Percentiles rank a stretch among this genome's conserved stretches.
phyloP scores from a whole-genome alignment of 2,888 invertebrate species.

The Drosophila falleni region DNA sequence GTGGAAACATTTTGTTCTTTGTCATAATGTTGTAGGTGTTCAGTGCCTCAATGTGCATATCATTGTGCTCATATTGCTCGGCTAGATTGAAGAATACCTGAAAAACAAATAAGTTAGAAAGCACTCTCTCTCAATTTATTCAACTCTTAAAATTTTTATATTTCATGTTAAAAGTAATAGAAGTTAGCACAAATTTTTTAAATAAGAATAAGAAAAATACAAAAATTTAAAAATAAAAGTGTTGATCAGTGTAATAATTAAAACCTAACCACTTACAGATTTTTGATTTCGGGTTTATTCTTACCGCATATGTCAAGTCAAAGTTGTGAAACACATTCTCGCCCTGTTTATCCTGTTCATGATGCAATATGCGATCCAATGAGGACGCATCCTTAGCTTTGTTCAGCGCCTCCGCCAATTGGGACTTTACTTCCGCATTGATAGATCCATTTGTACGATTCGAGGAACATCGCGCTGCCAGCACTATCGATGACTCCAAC shows the following conservation, averaged over 20 bases:
- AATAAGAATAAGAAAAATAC: too few species aligned
- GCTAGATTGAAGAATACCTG: conserved; percentile 98
- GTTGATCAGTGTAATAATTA: too few species aligned
- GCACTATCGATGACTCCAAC: conserved; percentile 94
- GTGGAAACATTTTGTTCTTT: conserved; percentile 96
- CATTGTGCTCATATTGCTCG: conserved; percentile 96
- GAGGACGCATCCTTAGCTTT: conserved; percentile 99
- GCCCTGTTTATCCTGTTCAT: conserved; percentile 96
- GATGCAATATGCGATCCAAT: conserved; percentile 94
- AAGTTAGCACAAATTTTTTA: neutral
- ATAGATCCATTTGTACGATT: conserved; percentile 24
- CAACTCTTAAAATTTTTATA: neutral
- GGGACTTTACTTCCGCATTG: conserved; percentile 70
- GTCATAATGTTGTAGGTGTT: conserved; percentile 98
- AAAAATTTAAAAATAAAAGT: too few species aligned
- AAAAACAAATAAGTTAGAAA: neutral
- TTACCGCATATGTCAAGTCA: conserved; percentile 97
- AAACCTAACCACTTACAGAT: too few species aligned
- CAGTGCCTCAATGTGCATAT: conserved; percentile 97
- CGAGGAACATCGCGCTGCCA: conserved; percentile 54
- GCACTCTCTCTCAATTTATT: neutral
- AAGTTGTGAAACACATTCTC: conserved; percentile 96
- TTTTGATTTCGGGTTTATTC: neutral
- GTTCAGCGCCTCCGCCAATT: conserved; percentile 88
- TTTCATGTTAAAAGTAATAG: neutral